phyloP scores from a whole-genome alignment of 2,888 invertebrate genomes.

The Spodoptera picta region DNA sequence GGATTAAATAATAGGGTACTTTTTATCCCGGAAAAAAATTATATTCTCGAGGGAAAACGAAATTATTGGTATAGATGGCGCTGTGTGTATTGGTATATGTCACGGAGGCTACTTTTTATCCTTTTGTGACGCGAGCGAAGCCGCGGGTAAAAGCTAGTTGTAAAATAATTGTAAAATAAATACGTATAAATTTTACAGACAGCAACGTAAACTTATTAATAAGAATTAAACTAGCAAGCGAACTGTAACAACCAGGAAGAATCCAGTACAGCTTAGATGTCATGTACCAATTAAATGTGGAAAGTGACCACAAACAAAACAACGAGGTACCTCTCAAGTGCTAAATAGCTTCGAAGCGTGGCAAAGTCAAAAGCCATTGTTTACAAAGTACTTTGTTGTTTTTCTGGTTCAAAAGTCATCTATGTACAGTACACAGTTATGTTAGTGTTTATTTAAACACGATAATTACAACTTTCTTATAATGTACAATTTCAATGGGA shows the following conservation, averaged over 20 bases:
- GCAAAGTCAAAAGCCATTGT: conserved; percentile 49
- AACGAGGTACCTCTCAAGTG: conserved; percentile 23
- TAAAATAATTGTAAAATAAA: too few species aligned
- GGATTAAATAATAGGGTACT: too few species aligned
- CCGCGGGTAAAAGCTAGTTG: too few species aligned
- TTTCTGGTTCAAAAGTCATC: conserved; percentile 43
- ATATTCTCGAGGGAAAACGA: too few species aligned
- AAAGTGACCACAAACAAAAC: conserved; percentile 34
- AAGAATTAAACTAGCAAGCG: too few species aligned
- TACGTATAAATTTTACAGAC: too few species aligned
- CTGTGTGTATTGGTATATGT: too few species aligned
- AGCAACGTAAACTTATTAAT: too few species aligned
- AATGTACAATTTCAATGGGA: background rate
- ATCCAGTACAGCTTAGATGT: background rate
- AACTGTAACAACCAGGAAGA: background rate
- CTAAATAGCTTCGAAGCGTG: conserved; percentile 15
- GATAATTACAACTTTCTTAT: conserved; percentile 7
- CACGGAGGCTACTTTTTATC: too few species aligned
- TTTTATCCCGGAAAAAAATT: too few species aligned
- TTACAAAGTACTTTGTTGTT: conserved; percentile 30
- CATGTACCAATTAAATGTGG: conserved; percentile 30
- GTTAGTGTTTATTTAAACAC: conserved; percentile 9
- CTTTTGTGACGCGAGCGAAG: too few species aligned
- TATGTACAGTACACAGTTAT: conserved; percentile 1
- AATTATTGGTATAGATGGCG: too few species aligned